These are phyloP conservation scores for Helarctos malayanus DNA, from an alignment of 2,797 vertebrate species.

Conservation along the genomic window DNA sequence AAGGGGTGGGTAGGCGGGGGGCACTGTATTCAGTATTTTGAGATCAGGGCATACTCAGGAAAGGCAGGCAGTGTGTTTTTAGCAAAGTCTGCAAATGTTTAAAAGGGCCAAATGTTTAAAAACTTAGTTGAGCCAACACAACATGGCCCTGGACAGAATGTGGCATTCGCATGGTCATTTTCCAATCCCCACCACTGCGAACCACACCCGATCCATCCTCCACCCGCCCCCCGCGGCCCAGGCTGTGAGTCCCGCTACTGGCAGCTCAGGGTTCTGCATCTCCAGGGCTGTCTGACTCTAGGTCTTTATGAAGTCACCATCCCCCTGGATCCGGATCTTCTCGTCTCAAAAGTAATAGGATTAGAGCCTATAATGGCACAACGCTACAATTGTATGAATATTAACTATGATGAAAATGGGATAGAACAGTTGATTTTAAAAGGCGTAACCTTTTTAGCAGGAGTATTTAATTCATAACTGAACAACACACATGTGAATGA, in stretches of 20 bases:
- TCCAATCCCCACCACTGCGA: not conserved
- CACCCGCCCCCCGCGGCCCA: too few species aligned
- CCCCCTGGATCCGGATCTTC: not conserved
- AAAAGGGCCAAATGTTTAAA: not conserved
- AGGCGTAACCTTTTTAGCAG: not conserved
- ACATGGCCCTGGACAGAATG: not conserved
- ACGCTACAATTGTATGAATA: not conserved
- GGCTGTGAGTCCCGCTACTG: not conserved
- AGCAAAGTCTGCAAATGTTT: not conserved
- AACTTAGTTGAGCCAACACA: not conserved
- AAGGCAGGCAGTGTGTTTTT: not conserved
- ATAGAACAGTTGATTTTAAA: not conserved
- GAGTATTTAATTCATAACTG: not conserved
- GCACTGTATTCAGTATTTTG: not conserved
- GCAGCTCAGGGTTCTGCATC: too few species aligned
- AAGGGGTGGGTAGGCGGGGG: too few species aligned
- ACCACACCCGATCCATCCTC: rapidly evolving
- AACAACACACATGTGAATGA: not conserved
- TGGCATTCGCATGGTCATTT: not conserved
- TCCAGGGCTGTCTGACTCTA: not conserved
- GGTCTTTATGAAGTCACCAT: not conserved
- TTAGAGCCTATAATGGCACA: not conserved
- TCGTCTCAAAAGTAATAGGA: not conserved
- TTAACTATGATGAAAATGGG: not conserved
- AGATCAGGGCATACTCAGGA: not conserved